Evolutionary conservation across 2,113 vertebrate genomes (phyloP).

Genomic region (Pituophis catenifer): DNA sequence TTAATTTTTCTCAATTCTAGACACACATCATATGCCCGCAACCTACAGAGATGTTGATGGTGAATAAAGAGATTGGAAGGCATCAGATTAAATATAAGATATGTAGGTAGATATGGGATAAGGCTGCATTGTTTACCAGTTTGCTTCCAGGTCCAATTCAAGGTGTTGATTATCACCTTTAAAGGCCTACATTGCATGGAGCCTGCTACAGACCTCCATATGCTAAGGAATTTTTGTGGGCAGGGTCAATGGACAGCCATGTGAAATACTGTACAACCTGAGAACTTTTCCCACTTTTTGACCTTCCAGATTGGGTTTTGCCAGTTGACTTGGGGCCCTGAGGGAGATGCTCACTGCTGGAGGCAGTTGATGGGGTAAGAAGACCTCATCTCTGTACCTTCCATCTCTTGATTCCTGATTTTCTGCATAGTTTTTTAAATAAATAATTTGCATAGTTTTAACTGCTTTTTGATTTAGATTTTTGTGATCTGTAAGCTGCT

Average conservation of each 20-base stretch:
- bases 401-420: not conserved
- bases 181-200: not conserved
- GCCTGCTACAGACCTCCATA: not conserved
- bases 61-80: not conserved
- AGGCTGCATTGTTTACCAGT: not conserved
- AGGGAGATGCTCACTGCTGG: not conserved
- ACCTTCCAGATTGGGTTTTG: not conserved
- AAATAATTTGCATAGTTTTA: not conserved
- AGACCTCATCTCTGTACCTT: not conserved
- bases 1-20: not conserved
- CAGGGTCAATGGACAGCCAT: not conserved
- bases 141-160: not conserved
- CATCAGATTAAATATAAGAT: not conserved
- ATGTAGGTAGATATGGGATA: not conserved
- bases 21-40: not conserved
- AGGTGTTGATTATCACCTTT: not conserved
- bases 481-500: not conserved
- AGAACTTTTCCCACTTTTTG: not conserved
- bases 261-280: not conserved
- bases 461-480: not conserved
- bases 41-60: not conserved
- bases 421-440: not conserved
- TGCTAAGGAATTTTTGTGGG: not conserved
- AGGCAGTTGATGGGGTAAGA: not conserved
- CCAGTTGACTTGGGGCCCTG: not conserved